Conservation (phyloP, 2,888 invertebrate species). For the Hedychridium roseum region DNA sequence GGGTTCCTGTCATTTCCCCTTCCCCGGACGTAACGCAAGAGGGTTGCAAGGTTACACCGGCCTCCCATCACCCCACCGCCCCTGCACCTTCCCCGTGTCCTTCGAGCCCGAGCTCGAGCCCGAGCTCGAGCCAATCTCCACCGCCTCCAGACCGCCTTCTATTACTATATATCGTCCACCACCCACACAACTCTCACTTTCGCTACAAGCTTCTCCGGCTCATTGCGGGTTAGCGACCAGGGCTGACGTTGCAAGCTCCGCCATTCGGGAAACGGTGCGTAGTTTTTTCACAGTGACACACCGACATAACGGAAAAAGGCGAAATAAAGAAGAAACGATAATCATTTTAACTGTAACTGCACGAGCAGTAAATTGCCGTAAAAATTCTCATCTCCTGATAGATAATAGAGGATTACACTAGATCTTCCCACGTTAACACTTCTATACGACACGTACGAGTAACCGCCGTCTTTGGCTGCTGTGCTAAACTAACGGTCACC, state of each 20-base stretch:
- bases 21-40: slow-evolving; percentile 49
- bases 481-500: too few species aligned
- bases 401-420: too few species aligned
- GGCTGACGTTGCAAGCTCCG: slow-evolving; percentile 38
- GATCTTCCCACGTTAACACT: too few species aligned
- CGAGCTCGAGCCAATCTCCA: slow-evolving; percentile 12
- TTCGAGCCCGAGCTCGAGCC: slow-evolving; percentile 13
- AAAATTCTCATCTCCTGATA: too few species aligned
- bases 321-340: too few species aligned
- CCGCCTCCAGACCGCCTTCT: slow-evolving; percentile 7
- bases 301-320: too few species aligned
- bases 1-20: slow-evolving; percentile 50
- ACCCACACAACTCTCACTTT: slow-evolving; percentile 52
- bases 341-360: too few species aligned
- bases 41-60: slow-evolving; percentile 60
- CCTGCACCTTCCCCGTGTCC: slow-evolving; percentile 13
- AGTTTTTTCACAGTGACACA: too few species aligned
- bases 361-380: too few species aligned
- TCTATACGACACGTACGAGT: too few species aligned
- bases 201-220: slow-evolving; percentile 39
- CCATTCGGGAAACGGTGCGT: too few species aligned
- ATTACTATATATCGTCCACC: slow-evolving; percentile 6
- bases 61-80: slow-evolving; percentile 26
- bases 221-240: slow-evolving; percentile 27
- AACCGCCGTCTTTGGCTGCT: too few species aligned